A percentile compares a stretch with the other conserved stretches of the same genome.
Evolutionary conservation across 1,140 invertebrate species (phyloP).

Genomic region (Polypedilum vanderplanki): DNA sequence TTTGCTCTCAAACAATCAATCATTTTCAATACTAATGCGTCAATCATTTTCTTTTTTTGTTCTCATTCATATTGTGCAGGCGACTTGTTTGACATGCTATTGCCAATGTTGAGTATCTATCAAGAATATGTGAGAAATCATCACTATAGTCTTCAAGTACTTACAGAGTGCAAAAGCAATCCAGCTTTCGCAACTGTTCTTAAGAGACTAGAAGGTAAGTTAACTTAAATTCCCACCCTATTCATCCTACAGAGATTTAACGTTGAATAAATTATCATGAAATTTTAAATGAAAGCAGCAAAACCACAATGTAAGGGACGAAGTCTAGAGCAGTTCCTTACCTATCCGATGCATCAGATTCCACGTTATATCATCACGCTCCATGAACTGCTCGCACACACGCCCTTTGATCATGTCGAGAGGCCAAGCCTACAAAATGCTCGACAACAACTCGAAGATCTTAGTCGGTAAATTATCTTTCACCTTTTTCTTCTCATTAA

Average conservation of each 20-base stretch:
- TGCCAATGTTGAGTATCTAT: slow-evolving; percentile 90
- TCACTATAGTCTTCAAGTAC: slow-evolving; percentile 88
- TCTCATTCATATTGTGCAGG: slow-evolving; percentile 50
- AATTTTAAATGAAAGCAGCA: slow-evolving; percentile 43
- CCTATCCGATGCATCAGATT: slow-evolving; percentile 93
- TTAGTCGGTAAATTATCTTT: slow-evolving; percentile 52
- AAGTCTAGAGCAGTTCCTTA: slow-evolving; percentile 82
- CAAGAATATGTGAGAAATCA: slow-evolving; percentile 92
- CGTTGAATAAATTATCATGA: slow-evolving; percentile 2
- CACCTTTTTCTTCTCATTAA: background rate
- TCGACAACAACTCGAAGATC: slow-evolving; percentile 78
- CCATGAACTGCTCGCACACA: slow-evolving; percentile 85
- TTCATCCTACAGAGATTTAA: background rate
- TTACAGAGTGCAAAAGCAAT: slow-evolving; percentile 84
- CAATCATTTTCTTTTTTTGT: background rate
- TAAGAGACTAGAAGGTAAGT: slow-evolving; percentile 58
- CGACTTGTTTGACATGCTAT: slow-evolving; percentile 88
- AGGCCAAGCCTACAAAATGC: slow-evolving; percentile 82
- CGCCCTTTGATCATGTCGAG: slow-evolving; percentile 92
- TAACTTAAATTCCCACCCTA: background rate
- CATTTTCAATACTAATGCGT: too few relatives aligned
- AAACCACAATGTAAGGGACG: slow-evolving; percentile 79
- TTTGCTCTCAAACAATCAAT: too few relatives aligned
- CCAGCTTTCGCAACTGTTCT: slow-evolving; percentile 74
- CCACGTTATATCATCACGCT: slow-evolving; percentile 88